Conservation (phyloP, 1,140 invertebrate genomes). For the Argopecten irradians region DNA sequence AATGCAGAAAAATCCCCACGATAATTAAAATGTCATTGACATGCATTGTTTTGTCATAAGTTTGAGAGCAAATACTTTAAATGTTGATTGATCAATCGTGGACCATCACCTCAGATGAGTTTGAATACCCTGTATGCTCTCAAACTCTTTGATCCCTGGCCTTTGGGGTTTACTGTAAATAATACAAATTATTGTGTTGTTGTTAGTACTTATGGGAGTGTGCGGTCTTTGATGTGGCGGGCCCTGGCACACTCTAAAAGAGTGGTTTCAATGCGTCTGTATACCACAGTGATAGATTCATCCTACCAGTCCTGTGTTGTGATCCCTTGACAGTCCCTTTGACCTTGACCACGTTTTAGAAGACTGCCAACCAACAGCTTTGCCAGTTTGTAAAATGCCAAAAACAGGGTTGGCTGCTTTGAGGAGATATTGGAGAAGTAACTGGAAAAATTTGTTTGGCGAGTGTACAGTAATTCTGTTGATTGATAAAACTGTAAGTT, state of each 20-base stretch:
- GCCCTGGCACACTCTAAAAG: slow-evolving; percentile 40
- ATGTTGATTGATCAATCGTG: too few species aligned
- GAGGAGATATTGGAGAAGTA: background rate
- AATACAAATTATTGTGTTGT: background rate
- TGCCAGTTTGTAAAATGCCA: background rate
- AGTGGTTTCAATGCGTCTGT: slow-evolving; percentile 48
- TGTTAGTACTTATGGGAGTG: slow-evolving; percentile 34
- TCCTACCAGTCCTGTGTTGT: background rate
- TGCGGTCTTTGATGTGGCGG: slow-evolving; percentile 34
- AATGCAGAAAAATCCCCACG: too few species aligned
- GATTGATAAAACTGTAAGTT: slow-evolving; percentile 48
- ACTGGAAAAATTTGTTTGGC: slow-evolving; percentile 30
- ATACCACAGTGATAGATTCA: slow-evolving; percentile 29
- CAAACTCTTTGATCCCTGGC: too few species aligned
- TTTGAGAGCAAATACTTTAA: too few species aligned
- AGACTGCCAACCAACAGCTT: background rate
- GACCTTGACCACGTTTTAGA: background rate
- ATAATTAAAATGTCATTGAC: too few species aligned
- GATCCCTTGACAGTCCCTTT: too few species aligned
- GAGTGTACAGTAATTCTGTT: slow-evolving; percentile 41
- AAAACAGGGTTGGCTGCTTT: background rate
- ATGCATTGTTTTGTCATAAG: too few species aligned
- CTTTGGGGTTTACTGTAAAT: too few species aligned
- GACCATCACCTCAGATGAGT: too few species aligned
- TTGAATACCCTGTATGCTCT: too few species aligned